Conservation (phyloP, 2,888 invertebrate species). For the Eristalis pertinax region DNA sequence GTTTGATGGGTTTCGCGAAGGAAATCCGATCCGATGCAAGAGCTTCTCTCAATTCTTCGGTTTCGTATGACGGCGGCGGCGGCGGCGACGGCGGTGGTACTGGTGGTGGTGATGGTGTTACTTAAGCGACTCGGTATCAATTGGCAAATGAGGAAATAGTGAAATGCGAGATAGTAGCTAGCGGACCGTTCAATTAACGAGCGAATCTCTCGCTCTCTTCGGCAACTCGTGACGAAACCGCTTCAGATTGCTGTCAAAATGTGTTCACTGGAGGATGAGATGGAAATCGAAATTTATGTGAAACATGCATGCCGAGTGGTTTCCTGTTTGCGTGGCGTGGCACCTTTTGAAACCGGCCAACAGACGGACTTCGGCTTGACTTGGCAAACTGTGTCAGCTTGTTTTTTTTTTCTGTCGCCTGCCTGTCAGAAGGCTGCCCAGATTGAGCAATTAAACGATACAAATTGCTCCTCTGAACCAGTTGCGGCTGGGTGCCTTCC, state of each 20-base stretch:
- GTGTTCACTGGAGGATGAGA: neutral
- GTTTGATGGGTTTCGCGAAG: conserved; percentile 6
- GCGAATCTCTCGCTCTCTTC: neutral
- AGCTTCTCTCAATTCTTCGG: conserved; percentile 50
- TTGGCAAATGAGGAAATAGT: conserved; percentile 66
- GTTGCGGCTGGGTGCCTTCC: neutral
- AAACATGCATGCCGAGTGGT: conserved; percentile 7
- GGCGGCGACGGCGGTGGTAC: no score
- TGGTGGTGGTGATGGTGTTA: neutral
- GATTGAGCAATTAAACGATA: neutral
- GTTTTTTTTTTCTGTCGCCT: conserved; percentile 10
- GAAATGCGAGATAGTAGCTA: conserved; percentile 48
- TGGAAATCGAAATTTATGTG: no score
- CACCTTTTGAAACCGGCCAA: neutral
- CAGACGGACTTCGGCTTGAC: no score
- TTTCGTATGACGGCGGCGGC: neutral
- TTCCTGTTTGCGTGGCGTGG: conserved; percentile 16
- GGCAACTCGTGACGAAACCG: conserved; percentile 11
- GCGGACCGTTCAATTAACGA: conserved; percentile 31
- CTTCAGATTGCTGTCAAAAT: neutral
- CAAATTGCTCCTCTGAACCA: neutral
- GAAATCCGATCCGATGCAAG: conserved; percentile 55
- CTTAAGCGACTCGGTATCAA: conserved; percentile 25
- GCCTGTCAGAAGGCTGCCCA: neutral
- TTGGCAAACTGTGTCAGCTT: conserved; percentile 46